Evolutionary conservation across 2,797 vertebrate species (phyloP).

Genomic region (Apodemus agrarius): DNA sequence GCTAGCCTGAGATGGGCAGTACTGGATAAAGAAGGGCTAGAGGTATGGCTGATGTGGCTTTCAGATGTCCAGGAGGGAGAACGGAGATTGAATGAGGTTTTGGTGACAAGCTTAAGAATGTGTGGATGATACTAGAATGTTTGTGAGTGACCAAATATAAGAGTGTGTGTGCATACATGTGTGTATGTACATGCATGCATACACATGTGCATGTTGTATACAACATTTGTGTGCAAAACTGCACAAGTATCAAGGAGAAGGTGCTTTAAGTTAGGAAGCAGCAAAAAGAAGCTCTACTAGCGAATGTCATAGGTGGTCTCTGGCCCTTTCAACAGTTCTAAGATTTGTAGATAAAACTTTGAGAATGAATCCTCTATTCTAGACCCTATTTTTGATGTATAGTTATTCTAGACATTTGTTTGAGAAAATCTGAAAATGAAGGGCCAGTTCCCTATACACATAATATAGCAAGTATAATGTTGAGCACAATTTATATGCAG

Average conservation of each 20-base stretch:
- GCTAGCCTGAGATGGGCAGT: neutral
- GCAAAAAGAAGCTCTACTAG: neutral
- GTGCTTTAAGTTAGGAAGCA: neutral
- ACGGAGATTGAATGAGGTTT: neutral
- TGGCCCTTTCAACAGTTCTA: neutral
- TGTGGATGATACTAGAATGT: neutral
- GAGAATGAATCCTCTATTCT: neutral
- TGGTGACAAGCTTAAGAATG: neutral
- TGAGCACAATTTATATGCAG: neutral
- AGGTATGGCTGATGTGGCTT: neutral
- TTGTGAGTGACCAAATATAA: neutral
- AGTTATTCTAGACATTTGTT: constrained; percentile 16
- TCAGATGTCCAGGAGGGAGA: neutral
- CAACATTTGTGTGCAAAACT: neutral
- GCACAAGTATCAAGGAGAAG: neutral
- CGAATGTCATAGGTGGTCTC: neutral
- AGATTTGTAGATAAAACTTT: neutral
- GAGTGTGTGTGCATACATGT: neutral
- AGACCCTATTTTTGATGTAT: neutral
- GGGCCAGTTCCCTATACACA: neutral
- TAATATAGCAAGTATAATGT: neutral
- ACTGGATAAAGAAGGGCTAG: neutral
- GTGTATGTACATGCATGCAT: neutral
- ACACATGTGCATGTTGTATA: neutral
- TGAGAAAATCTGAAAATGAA: neutral